Conservation (phyloP, 2,113 vertebrate species). For the Apeltes quadracus region DNA sequence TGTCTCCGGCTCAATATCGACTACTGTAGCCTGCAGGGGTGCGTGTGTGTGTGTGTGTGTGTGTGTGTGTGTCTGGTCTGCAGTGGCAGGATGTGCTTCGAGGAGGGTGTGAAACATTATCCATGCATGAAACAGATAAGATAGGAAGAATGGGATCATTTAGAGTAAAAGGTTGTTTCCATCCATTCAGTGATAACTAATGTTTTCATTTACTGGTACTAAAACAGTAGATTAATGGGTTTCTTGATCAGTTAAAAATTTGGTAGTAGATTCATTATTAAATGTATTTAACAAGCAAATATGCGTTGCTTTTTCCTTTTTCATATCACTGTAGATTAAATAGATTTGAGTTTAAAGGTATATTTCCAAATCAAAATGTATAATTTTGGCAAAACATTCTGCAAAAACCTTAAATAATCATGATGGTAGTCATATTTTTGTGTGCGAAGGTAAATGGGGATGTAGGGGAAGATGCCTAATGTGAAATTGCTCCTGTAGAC, state of each 20-base stretch:
- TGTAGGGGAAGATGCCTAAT: conserved; percentile 21
- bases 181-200: conserved; percentile 11
- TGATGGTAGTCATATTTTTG: background rate
- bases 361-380: background rate
- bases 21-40: conserved; percentile 39
- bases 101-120: conserved; percentile 39
- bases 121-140: conserved; percentile 17
- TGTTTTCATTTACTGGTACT: background rate
- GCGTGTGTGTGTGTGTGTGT: background rate
- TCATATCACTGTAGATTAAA: background rate
- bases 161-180: conserved; percentile 4
- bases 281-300: background rate
- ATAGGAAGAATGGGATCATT: background rate
- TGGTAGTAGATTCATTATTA: background rate
- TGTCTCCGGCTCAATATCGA: conserved; percentile 40
- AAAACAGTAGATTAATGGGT: background rate
- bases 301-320: background rate
- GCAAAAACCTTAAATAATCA: background rate
- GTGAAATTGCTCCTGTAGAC: conserved; percentile 43
- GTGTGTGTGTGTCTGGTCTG: conserved; percentile 23
- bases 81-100: conserved; percentile 22
- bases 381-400: background rate
- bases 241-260: too few relatives aligned
- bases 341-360: background rate
- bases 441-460: background rate